Evolutionary conservation across 2,888 invertebrate species (phyloP), one percentile per base, ranked within the genome.

Genomic region (Lithophane semibrunnea): DNA sequence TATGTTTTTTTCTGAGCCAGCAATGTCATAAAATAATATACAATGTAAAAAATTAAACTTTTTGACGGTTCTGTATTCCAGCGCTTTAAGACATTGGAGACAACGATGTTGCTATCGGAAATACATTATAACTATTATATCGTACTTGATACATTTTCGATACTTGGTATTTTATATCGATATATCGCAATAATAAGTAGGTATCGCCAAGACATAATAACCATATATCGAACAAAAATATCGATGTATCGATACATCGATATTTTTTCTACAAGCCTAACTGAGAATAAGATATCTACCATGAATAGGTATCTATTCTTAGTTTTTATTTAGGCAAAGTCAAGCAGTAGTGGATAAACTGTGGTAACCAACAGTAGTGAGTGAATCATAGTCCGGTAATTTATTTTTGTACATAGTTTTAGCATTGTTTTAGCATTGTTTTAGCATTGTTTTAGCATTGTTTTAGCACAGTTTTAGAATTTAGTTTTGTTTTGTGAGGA

Each of bases 331-430:
- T 56, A 56, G 18, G 49, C 56, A 24, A 66, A 65, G 0, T 47
- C 21, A 24, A 42, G 21, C 79, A 76, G 75, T 79, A 42, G 47
- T 79, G 79, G 16, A 69, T 49, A 69, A 21, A 42, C 21, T 49
- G 70, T 58, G 42, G 37, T n/a, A 24, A 8, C 21, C 24, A 58
- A 24, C 56, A 58, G 56, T 69, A 49, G 75, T 79, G 79, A 79
- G 37, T 49, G 75, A 79, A 58, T 42, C 16, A 3, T 54, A 49
- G 16, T 42, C 16, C 16, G 75, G 79, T 76, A 76, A 79, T 42
- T 72, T 58, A 0, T 68, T 68, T 79, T 9, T 3, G 5, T n/a
- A 16, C 3, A 16, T 52, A 2, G 9, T 49, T 67, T 67, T 67
- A 21, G 12, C 18, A 37, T 37, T 37, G 9, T 49, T 67, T 67